These are phyloP conservation scores for Hylaeus volcanicus DNA, from an alignment of 1,140 invertebrate species.

Conservation along the genomic window DNA sequence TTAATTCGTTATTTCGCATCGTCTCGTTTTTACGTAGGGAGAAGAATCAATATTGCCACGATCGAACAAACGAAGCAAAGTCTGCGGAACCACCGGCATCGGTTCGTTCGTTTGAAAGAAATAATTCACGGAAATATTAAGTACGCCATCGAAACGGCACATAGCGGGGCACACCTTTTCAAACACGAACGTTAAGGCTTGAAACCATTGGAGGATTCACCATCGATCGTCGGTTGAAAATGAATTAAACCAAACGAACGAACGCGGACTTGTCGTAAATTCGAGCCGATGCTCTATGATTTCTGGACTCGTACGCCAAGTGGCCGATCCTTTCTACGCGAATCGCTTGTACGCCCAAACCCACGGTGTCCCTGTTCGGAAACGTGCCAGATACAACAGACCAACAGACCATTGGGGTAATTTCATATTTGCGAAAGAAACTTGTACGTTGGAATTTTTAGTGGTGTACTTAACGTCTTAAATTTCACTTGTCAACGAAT, in stretches of 20 bases:
- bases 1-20: not conserved
- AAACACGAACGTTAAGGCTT: slow-evolving; percentile 1
- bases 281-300: not conserved
- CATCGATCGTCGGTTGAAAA: slow-evolving; percentile 7
- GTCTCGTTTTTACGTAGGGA: not conserved
- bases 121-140: slow-evolving; percentile 53
- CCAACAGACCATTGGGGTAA: too few species aligned
- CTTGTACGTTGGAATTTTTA: too few species aligned
- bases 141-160: slow-evolving; percentile 4
- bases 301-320: not conserved
- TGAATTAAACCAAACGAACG: slow-evolving; percentile 19
- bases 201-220: slow-evolving; percentile 10
- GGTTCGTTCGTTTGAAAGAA: slow-evolving; percentile 15
- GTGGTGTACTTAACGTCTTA: too few species aligned
- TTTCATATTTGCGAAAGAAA: too few species aligned
- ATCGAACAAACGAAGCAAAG: slow-evolving; percentile 37
- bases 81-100: not conserved
- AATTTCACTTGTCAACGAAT: too few species aligned
- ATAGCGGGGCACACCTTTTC: slow-evolving; percentile 51
- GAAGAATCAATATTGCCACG: slow-evolving; percentile 45
- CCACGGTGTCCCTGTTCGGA: not conserved
- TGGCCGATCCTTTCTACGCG: not conserved
- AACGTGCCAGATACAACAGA: not conserved
- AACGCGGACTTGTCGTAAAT: not conserved
- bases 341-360: not conserved